These are phyloP conservation scores for Dolichallabes microphthalmus DNA, from an alignment of 2,113 vertebrate genomes.

Conservation along the genomic window DNA sequence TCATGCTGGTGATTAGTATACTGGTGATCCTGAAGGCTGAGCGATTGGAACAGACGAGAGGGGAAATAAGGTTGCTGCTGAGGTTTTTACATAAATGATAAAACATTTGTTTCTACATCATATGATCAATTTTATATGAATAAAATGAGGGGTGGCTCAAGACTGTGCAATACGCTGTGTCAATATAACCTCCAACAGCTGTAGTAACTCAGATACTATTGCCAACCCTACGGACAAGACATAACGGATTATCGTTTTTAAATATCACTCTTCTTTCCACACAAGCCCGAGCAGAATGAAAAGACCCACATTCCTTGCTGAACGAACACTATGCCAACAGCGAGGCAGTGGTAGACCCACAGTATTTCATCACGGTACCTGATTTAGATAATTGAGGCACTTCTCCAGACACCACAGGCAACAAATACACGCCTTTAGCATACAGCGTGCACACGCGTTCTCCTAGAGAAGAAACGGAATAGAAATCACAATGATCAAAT, in stretches of 20 bases:
- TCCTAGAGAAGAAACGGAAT: slow-evolving; percentile 73
- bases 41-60: too few relatives aligned
- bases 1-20: too few relatives aligned
- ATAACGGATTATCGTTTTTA: not conserved
- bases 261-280: not conserved
- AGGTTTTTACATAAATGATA: too few relatives aligned
- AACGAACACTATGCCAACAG: not conserved
- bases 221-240: not conserved
- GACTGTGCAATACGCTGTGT: too few relatives aligned
- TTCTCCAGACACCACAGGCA: slow-evolving; percentile 99
- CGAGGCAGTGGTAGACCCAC: not conserved
- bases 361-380: slow-evolving; percentile 71
- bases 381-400: slow-evolving; percentile 99
- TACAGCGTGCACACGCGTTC: slow-evolving; percentile 90
- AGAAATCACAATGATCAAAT: slow-evolving; percentile 11
- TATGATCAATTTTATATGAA: too few relatives aligned
- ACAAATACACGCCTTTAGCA: slow-evolving; percentile 96
- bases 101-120: too few relatives aligned
- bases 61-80: too few relatives aligned
- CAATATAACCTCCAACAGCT: too few relatives aligned
- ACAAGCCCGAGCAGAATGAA: not conserved
- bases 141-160: too few relatives aligned
- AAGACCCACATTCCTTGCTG: slow-evolving; percentile 1
- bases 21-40: too few relatives aligned
- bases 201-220: not conserved